Evolutionary conservation across 2,888 invertebrate species (phyloP), one percentile per base, ranked within the genome.

Genomic region (Ephialtes manifestator): DNA sequence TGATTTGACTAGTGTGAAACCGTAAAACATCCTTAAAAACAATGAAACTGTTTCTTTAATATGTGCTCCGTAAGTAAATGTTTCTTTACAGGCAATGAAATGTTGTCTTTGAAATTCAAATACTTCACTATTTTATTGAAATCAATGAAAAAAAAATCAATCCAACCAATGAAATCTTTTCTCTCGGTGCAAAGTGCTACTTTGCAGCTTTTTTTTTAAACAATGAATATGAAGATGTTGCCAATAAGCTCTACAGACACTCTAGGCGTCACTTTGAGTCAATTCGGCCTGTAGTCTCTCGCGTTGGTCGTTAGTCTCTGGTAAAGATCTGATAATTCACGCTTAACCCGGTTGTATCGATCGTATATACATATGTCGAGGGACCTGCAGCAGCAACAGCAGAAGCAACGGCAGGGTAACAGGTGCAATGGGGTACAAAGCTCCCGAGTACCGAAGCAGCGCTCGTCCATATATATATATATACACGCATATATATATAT

Each of bases 341-440:
- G 81, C 81, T 84, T 78, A 84, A 81, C 78, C 78, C 81, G 70
- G 74, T 84, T 70, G 81, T 81, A 84, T 84, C 84, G 84, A 84
- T 84, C 84, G 72, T 78, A 65, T 65, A 65, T 65, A 39, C 43
- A 39, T 35, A 58, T 58, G 43, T 35, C 75, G 63, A 80, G 71
- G 77, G 53, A 20, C 43, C 55, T 43, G 81, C 63, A 74, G 67
- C 72, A 65, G 65, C 65, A 65, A 8, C 63, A 63, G 20, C 65
- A 28, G 58, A 28, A 58, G 24, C 55, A 15, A 3, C 28, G n/a
- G 10, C 65, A 65, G 63, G 71, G 81, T 83, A 88, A 88, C 85
- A 88, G 83, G 88, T 88, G 83, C 86, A 87, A 84, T 71, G 76
- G 87, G 82, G 81, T 87, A 87, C 87, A 84, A 87, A 88, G 86